phyloP scores from a whole-genome alignment of 2,113 vertebrate species.

The Anoplopoma fimbria region DNA sequence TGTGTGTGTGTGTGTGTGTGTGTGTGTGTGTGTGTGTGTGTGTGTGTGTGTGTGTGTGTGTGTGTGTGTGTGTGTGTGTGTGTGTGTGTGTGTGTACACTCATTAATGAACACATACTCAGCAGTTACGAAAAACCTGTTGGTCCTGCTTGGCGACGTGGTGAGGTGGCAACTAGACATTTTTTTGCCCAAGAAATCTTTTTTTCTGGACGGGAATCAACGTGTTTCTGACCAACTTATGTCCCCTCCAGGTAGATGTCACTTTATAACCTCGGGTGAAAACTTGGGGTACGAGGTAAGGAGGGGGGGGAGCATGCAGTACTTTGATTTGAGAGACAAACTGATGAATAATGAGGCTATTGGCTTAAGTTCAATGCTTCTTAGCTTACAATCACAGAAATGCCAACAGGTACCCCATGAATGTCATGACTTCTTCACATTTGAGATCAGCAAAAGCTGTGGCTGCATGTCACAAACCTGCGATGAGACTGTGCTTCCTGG shows the following conservation, averaged over 20 bases:
- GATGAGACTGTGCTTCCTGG: conserved; percentile 94
- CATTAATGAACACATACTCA: conserved; percentile 11
- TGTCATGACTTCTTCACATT: background rate
- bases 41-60: background rate
- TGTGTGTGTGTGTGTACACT: conserved; percentile 8
- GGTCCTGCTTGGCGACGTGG: conserved; percentile 52
- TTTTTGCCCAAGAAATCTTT: conserved; percentile 16
- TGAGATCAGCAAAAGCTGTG: conserved; percentile 2
- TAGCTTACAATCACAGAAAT: background rate
- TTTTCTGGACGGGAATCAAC: background rate
- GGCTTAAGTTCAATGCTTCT: background rate
- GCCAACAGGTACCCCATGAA: background rate
- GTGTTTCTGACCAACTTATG: background rate
- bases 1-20: conserved; percentile 22
- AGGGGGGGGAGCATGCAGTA: background rate
- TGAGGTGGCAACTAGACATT: conserved; percentile 21
- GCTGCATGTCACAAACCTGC: conserved; percentile 87
- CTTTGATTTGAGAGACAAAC: conserved; percentile 2
- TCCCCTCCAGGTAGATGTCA: background rate
- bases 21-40: conserved; percentile 5
- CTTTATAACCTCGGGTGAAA: background rate
- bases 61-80: conserved; percentile 5
- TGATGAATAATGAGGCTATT: background rate
- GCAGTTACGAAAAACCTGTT: conserved; percentile 63
- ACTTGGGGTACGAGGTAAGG: background rate